phyloP scores from a whole-genome alignment of 2,797 vertebrate genomes.

The Pitangus sulphuratus region DNA sequence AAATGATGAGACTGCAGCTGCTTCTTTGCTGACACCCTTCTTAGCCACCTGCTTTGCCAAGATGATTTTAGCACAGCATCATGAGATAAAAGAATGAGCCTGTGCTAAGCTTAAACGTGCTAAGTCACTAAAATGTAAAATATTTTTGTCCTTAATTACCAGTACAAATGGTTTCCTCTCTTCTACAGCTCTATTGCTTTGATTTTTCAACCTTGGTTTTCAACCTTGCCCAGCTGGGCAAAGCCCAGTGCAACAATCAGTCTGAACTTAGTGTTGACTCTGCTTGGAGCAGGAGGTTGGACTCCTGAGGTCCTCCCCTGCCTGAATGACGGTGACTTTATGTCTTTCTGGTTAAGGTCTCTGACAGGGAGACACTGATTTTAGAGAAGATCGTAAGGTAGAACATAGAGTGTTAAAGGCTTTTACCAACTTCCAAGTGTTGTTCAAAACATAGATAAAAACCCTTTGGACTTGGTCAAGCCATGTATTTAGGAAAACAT shows the following conservation, averaged over 20 bases:
- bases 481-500: background rate
- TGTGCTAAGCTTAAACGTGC: conserved; percentile 53
- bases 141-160: conserved; percentile 37
- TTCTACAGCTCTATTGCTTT: background rate
- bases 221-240: background rate
- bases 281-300: background rate
- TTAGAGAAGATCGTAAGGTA: background rate
- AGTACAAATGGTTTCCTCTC: conserved; percentile 5
- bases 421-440: background rate
- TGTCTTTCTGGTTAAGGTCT: background rate
- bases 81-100: background rate
- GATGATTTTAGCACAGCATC: conserved; percentile 30
- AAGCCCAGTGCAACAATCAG: background rate
- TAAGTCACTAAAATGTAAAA: conserved; percentile 48
- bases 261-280: background rate
- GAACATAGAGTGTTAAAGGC: background rate
- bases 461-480: background rate
- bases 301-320: background rate
- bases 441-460: background rate
- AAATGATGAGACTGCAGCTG: conserved; percentile 38
- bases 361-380: background rate
- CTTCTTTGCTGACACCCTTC: conserved; percentile 50
- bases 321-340: background rate
- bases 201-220: background rate
- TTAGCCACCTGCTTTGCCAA: conserved; percentile 52